Evolutionary conservation across 2,888 invertebrate genomes (phyloP), one percentile per base, ranked within the genome.

Genomic region (Incurvaria masculella): DNA sequence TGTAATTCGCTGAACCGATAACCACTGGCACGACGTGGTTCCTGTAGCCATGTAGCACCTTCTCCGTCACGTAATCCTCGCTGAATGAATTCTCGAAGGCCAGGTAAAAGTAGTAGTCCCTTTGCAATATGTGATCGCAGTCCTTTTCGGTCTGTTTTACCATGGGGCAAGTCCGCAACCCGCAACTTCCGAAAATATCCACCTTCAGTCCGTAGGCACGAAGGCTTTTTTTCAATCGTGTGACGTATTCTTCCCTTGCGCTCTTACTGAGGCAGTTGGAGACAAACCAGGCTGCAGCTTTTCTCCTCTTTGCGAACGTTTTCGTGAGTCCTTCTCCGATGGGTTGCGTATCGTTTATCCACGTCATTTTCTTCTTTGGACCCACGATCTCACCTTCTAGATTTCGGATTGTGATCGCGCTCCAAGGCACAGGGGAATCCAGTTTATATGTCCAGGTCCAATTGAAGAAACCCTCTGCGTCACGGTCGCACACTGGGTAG

Each of bases 1-100:
- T 65, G 65, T 88, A 88, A 66, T 88, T 79, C 19, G 82, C 82
- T n/a, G 83, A 85, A 2, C 88, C 87, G 68, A 80, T 85, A 6
- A 86, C 87, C 23, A 88, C 79, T 1, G 88, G 88, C 17, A 88
- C 74, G 2, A 85, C 70, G 57, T 82, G 79, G 65, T 83, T 80
- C 54, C 80, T 78, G 44, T 81, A 58, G 2, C 80, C 63, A 55
- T 69, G 60, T 50, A 74, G 51, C 44, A 74, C 42, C 45, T 68
- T 68, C 48, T 72, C 73, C 1, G 73, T 68, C 10, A n/a, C n/a
- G n/a, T n/a, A n/a, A n/a, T n/a, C n/a, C n/a, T n/a, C n/a, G n/a
- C n/a, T n/a, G n/a, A n/a, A 75, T 71, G 48, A 65, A 51, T 67
- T 69, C 54, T 76, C 76, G 55, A 76, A 75, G 2, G 70, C 56